phyloP scores from a whole-genome alignment of 1,140 invertebrate genomes.

The Lepeophtheirus salmonis region DNA sequence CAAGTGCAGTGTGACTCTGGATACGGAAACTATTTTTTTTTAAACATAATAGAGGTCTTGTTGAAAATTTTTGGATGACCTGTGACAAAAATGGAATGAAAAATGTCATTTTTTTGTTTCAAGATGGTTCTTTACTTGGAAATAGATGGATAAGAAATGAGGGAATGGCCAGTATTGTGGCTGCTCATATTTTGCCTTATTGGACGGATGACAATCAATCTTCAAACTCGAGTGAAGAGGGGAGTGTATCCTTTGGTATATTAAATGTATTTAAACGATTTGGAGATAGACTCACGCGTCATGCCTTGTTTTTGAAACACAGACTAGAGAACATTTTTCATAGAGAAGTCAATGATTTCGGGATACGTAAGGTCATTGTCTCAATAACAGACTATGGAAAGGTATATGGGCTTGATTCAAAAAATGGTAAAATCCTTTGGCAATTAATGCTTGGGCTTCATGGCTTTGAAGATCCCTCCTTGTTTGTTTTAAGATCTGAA shows the following conservation, averaged over 20 bases:
- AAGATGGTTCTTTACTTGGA: background rate
- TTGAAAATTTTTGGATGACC: background rate
- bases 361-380: slow-evolving; percentile 15
- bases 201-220: background rate
- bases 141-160: background rate
- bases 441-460: background rate
- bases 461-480: background rate
- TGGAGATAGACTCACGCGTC: background rate
- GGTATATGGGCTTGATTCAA: slow-evolving; percentile 11
- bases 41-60: background rate
- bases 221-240: background rate
- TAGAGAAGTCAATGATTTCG: slow-evolving; percentile 10
- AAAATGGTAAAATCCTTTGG: slow-evolving; percentile 12
- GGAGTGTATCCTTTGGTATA: background rate
- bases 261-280: background rate
- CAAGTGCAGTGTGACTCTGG: background rate
- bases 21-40: background rate
- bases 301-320: background rate
- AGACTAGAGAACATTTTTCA: background rate
- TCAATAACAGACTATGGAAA: slow-evolving; percentile 1
- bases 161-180: background rate
- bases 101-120: background rate
- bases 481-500: background rate
- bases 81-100: background rate
- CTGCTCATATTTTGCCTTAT: background rate